These are phyloP conservation scores for Netelia inedita DNA, from an alignment of 2,888 invertebrate genomes.

Conservation along the genomic window DNA sequence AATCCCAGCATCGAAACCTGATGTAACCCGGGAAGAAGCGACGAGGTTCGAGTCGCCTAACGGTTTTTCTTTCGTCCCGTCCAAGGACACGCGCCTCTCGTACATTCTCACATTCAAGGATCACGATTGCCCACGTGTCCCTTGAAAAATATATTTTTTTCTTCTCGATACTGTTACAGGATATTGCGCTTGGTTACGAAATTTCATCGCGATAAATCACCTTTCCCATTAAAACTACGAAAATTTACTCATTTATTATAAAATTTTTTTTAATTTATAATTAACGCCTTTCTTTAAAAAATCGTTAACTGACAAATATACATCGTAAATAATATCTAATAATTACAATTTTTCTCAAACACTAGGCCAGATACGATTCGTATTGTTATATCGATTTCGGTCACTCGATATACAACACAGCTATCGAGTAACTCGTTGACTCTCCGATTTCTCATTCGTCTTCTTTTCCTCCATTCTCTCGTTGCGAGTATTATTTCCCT, in stretches of 20 bases:
- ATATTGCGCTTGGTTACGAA: neutral
- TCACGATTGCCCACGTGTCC: slow-evolving; percentile 11
- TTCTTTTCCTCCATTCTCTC: neutral
- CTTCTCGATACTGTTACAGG: neutral
- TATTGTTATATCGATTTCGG: slow-evolving; percentile 1
- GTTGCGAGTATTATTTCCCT: neutral
- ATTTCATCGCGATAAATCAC: neutral
- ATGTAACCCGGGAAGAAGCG: slow-evolving; percentile 49
- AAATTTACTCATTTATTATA: too few species aligned
- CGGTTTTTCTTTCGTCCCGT: slow-evolving; percentile 53
- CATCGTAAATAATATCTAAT: too few species aligned
- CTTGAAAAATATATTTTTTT: neutral
- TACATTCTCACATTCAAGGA: slow-evolving; percentile 29
- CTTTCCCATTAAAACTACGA: too few species aligned
- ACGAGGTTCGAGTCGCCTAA: slow-evolving; percentile 51
- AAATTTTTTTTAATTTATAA: too few species aligned
- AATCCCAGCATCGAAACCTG: slow-evolving; percentile 42
- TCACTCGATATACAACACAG: neutral
- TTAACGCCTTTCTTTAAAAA: too few species aligned
- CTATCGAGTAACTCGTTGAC: slow-evolving; percentile 32
- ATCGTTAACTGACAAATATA: too few species aligned
- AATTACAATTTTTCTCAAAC: neutral
- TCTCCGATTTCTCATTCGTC: slow-evolving; percentile 17
- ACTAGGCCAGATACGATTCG: neutral
- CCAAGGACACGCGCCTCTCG: slow-evolving; percentile 33